Base-by-base conservation (phyloP, 1,140 invertebrate species). In the Mycetomoellerius zeteki region DNA sequence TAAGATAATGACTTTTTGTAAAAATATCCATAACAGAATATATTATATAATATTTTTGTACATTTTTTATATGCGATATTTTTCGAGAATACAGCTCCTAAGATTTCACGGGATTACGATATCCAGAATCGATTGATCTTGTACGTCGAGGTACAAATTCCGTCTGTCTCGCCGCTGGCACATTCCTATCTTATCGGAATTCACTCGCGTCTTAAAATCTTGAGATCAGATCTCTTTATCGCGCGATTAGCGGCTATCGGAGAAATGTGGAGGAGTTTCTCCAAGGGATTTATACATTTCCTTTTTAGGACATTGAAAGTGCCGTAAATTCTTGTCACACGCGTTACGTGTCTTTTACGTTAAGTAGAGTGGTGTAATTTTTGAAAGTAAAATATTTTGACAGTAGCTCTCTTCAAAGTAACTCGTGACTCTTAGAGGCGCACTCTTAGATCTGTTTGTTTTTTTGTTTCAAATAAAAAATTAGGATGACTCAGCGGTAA, bases 111-210 rank as follows among this genome's bases (percentile, higher is more conserved):
- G n/a, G 30, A 52, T 65, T 60, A 43, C 58, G 24, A 21, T 24
- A 27, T 27, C 3, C 8, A 19, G 30, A 19, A 60, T 76, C 33
- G 14, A 76, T 16, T 37, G 62, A 65, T 67, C 14, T n/a, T 19
- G 24, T 1, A 10, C 27, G 24, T 5, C 37, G 21, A 19, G 21
- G 58, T 80, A 14, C 47, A 69, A 69, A 80, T 24, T 80, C 30
- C 62, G 4, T 43, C 19, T 43, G 16, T 5, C 16, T 65, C 62
- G 10, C 27, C 27, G 10, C 3, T 3, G 12, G 16, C 76, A 16
- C 77, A 73, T 84, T 73, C 37, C 33, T 82, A 73, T 73, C 80
- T 84, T 84, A 84, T 84, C 80, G 69, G 19, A 33, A 24, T n/a
- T n/a, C n/a, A n/a, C n/a, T n/a, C n/a, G 19, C 27, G 50, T 54